Evolutionary conservation across 2,797 vertebrate species (phyloP).

Genomic region (Heterohyrax brucei): DNA sequence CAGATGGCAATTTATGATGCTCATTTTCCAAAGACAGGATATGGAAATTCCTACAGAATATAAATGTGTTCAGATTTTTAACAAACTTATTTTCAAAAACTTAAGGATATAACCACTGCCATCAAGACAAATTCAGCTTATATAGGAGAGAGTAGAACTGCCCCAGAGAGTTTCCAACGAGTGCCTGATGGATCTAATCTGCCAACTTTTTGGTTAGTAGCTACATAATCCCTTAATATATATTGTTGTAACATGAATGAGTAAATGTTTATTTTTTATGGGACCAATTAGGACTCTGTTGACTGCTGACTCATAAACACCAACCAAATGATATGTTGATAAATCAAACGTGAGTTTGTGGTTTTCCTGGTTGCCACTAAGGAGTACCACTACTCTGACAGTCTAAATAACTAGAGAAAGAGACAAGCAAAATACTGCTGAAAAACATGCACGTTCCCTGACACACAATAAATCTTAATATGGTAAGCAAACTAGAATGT

Average conservation of each 20-base stretch:
- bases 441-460: no score
- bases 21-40: not conserved
- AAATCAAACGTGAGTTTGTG: not conserved
- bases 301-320: constrained; percentile 17
- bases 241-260: constrained; percentile 20
- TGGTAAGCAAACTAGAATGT: not conserved
- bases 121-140: no score
- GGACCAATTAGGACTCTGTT: not conserved
- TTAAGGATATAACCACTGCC: not conserved
- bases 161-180: no score
- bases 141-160: no score
- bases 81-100: not conserved
- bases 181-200: no score
- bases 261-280: constrained; percentile 34
- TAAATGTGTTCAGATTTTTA: not conserved
- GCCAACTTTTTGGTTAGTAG: no score
- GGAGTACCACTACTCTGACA: not conserved
- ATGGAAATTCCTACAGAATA: not conserved
- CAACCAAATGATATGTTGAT: not conserved
- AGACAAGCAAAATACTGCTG: not conserved
- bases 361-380: not conserved
- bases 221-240: not conserved
- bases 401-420: not conserved
- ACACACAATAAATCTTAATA: not conserved
- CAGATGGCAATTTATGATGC: not conserved